Evolutionary conservation across 2,113 vertebrate species (phyloP), one percentile per base, ranked within the genome.

Genomic region (Podiceps cristatus): DNA sequence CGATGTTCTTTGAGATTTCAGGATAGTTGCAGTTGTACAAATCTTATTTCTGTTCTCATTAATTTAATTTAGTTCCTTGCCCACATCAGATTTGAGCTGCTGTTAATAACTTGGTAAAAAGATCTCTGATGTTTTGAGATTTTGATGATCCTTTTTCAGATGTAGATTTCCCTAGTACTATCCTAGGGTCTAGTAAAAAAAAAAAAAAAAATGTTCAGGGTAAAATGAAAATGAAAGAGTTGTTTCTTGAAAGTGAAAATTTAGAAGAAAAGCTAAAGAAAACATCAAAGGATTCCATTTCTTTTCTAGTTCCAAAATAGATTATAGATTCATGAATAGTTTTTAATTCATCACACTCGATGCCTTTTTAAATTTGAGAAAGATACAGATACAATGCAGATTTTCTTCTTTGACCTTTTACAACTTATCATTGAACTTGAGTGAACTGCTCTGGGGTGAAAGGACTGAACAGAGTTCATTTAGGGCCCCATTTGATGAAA

Each of bases 401-500:
- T 73, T 97, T 95, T 53, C 33, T 82, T 87, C 45, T 93, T 64
- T 97, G 90, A 40, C 63, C 23, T 94, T 84, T 89, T 90, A 92
- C 59, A 91, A 68, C 91, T 94, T 97, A 88, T 69, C 79, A 67
- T 42, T 97, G 97, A 97, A 96, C 91, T 95, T 78, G 44, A 14
- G 62, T 95, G 80, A 97, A 82, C 77, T 75, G 10, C 86, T 84
- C 49, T 84, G 71, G 50, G 77, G 78, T 86, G 86, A 96, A 95
- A 94, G 68, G 86, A 92, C 79, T 37, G 44, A 91, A 66, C 0
- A 4, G 50, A 92, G 85, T 66, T 67, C 60, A 97, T 64, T 78
- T 72, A 68, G 67, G 83, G 86, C 93, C 79, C 59, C 53, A 60
- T 82, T 88, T 98, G 97, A 98, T 97, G 96, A 98, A 98, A 98